A percentile compares a stretch with the other conserved stretches of the same genome.
phyloP scores from a whole-genome alignment of 2,888 invertebrate genomes.

The Geotrupes spiniger region DNA sequence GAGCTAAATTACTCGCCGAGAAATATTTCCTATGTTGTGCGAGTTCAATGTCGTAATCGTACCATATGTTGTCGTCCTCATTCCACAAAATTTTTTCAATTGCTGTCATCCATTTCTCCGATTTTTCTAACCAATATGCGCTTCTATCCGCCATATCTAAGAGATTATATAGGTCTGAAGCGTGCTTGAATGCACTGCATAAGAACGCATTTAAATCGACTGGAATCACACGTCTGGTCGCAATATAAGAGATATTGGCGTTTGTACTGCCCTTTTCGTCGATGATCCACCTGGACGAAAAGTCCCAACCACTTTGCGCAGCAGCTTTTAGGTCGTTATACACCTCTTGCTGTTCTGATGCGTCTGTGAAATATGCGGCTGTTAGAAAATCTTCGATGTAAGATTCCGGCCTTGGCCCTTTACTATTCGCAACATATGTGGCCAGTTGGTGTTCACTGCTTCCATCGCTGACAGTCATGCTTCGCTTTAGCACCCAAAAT shows the following conservation, averaged over 20 bases:
- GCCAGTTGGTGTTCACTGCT: conserved; percentile 56
- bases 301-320: conserved; percentile 89
- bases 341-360: conserved; percentile 50
- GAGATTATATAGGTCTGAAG: conserved; percentile 59
- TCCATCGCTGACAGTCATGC: conserved; percentile 52
- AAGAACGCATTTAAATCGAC: conserved; percentile 81
- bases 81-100: conserved; percentile 75
- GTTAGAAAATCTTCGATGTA: conserved; percentile 64
- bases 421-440: conserved; percentile 59
- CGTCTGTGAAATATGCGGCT: conserved; percentile 47
- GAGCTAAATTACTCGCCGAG: conserved; percentile 59
- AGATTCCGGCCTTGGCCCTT: conserved; percentile 70
- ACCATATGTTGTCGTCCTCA: conserved; percentile 73
- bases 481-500: conserved; percentile 63
- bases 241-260: conserved; percentile 58
- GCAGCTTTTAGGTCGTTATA: conserved; percentile 74
- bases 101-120: conserved; percentile 57
- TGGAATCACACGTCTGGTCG: conserved; percentile 67
- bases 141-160: conserved; percentile 53
- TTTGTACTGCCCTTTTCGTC: conserved; percentile 57
- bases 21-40: conserved; percentile 54
- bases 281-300: conserved; percentile 76
- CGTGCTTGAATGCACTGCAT: conserved; percentile 64
- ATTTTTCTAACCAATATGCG: conserved; percentile 53
- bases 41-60: conserved; percentile 68